These are phyloP conservation scores for Umimayanthus chanpuru DNA, from an alignment of 92 coral and sea anemone genomes.

Conservation along the genomic window DNA sequence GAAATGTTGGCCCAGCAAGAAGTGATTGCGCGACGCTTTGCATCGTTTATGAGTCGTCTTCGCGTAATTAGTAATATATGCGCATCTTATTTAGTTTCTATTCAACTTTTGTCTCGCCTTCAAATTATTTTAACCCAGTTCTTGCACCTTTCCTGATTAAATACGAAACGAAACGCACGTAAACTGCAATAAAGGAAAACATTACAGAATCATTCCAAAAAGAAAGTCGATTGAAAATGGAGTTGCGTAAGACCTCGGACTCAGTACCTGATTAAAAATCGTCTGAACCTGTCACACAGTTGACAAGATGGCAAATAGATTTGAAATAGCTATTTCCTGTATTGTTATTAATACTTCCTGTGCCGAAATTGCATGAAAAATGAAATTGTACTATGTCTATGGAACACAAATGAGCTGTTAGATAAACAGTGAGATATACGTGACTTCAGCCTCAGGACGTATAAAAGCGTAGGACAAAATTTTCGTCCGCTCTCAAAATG, in stretches of 20 bases:
- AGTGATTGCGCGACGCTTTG: slow-evolving; percentile 25
- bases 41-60: background rate
- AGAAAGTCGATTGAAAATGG: background rate
- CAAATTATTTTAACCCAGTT: background rate
- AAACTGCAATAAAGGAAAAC: background rate
- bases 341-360: slow-evolving; percentile 66
- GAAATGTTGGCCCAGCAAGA: slow-evolving; percentile 18
- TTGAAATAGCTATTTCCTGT: slow-evolving; percentile 79
- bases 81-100: background rate
- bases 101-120: background rate
- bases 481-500: background rate
- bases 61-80: slow-evolving; percentile 20
- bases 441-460: background rate
- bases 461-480: background rate
- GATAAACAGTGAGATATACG: background rate
- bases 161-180: background rate
- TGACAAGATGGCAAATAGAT: slow-evolving; percentile 78
- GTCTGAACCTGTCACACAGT: slow-evolving; percentile 61
- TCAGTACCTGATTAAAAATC: slow-evolving; percentile 29
- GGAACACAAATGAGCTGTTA: background rate
- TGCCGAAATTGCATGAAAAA: slow-evolving; percentile 29
- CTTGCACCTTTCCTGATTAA: background rate
- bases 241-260: slow-evolving; percentile 20
- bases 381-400: slow-evolving; percentile 20
- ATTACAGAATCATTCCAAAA: background rate